Evolutionary conservation across 2,888 invertebrate species (phyloP).

Genomic region (Platerodrilus igneus): DNA sequence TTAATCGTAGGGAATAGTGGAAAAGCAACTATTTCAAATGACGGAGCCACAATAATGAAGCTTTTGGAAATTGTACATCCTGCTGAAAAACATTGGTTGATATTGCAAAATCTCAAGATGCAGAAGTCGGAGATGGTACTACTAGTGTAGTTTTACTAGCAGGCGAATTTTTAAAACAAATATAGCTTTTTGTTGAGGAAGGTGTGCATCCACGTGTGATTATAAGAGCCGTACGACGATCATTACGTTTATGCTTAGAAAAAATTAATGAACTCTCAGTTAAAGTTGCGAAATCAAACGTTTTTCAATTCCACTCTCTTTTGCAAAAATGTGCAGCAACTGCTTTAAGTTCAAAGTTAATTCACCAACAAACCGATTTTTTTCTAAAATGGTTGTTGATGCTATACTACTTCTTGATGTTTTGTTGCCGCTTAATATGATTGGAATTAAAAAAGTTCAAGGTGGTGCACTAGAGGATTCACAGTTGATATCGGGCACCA

Average conservation of each 20-base stretch:
- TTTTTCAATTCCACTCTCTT: constrained; percentile 59
- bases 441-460: constrained; percentile 78
- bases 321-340: constrained; percentile 91
- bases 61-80: constrained; percentile 97
- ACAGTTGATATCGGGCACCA: constrained; percentile 82
- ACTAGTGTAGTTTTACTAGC: constrained; percentile 95
- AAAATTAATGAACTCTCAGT: constrained; percentile 81
- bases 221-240: constrained; percentile 82
- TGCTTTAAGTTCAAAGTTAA: constrained; percentile 94
- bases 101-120: constrained; percentile 98
- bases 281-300: constrained; percentile 63
- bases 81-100: constrained; percentile 95
- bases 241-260: constrained; percentile 74
- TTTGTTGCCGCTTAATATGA: constrained; percentile 94
- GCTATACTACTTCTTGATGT: constrained; percentile 90
- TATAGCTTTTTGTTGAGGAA: constrained; percentile 95
- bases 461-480: constrained; percentile 85
- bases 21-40: constrained; percentile 96
- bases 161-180: constrained; percentile 90
- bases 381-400: constrained; percentile 96
- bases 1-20: constrained; percentile 87
- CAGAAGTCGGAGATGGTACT: constrained; percentile 98
- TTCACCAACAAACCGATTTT: constrained; percentile 94
- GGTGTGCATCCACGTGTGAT: constrained; percentile 93
- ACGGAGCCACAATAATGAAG: constrained; percentile 98